Conservation (phyloP, 2,113 vertebrate genomes). For the Mugil cephalus region DNA sequence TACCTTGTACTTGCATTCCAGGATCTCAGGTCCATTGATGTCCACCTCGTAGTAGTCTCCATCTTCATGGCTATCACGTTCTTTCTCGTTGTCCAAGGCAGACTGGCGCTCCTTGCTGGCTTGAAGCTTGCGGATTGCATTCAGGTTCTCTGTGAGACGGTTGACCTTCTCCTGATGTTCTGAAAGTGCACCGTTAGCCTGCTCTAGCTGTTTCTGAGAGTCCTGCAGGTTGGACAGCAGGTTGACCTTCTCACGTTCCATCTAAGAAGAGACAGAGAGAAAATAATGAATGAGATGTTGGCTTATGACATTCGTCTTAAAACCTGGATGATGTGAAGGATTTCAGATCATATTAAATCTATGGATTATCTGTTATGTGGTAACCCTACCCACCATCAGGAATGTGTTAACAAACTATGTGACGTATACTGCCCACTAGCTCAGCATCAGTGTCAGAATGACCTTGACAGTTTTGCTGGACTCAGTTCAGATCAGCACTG, state of each 20-base stretch:
- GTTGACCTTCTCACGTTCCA: conserved; percentile 96
- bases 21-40: conserved; percentile 96
- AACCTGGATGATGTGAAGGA: too few relatives aligned
- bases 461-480: conserved; percentile 58
- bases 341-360: conserved; percentile 30
- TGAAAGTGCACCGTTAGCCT: conserved; percentile 90
- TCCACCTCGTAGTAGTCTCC: conserved; percentile 98
- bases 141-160: conserved; percentile 93
- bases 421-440: conserved; percentile 8
- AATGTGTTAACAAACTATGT: conserved; percentile 24
- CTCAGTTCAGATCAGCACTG: conserved; percentile 30
- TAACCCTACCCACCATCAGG: conserved; percentile 13
- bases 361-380: conserved; percentile 47
- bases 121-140: conserved; percentile 91
- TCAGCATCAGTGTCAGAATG: conserved; percentile 36
- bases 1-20: conserved; percentile 97
- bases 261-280: conserved; percentile 78
- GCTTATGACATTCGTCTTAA: too few relatives aligned
- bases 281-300: neutral
- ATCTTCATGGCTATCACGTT: conserved; percentile 95
- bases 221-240: conserved; percentile 94
- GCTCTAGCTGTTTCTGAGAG: conserved; percentile 96
- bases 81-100: conserved; percentile 95
- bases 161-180: conserved; percentile 94
- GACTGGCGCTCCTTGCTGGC: conserved; percentile 96